A percentile compares a stretch with the other conserved stretches of the same genome.
Evolutionary conservation across 64 coral and sea anemone genomes (phyloP).

Genomic region (Porites australiensis): DNA sequence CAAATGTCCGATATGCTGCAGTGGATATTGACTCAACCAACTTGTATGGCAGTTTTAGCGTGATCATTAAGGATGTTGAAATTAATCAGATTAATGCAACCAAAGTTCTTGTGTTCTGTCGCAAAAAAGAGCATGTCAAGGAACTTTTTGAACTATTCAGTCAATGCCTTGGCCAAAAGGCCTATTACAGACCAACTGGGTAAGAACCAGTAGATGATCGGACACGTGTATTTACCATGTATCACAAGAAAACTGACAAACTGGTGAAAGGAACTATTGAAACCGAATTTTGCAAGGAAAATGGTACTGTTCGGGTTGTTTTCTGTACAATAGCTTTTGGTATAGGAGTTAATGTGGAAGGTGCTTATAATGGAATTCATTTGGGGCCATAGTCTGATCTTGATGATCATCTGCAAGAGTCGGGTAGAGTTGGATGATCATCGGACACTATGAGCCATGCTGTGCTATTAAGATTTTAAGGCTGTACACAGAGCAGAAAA

Average conservation of each 20-base stretch:
- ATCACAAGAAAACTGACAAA: conserved; percentile 70
- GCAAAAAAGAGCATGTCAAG: conserved; percentile 61
- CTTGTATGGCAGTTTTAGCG: conserved; percentile 41
- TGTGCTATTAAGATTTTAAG: conserved; percentile 68
- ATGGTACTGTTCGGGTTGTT: conserved; percentile 71
- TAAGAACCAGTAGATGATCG: conserved; percentile 56
- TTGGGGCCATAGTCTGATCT: conserved; percentile 77
- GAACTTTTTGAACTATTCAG: conserved; percentile 76
- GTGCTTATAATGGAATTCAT: conserved; percentile 46
- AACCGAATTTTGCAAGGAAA: conserved; percentile 68
- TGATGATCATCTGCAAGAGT: conserved; percentile 81
- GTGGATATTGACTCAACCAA: conserved; percentile 20
- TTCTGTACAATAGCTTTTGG: conserved; percentile 81
- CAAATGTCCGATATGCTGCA: conserved; percentile 48
- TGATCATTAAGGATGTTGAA: conserved; percentile 57
- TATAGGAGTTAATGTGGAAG: conserved; percentile 73
- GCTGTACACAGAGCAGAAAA: conserved; percentile 52
- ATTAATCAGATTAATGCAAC: neutral
- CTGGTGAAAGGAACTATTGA: conserved; percentile 70
- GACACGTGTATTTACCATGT: conserved; percentile 73
- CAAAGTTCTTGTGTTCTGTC: conserved; percentile 80
- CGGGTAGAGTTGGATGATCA: conserved; percentile 67
- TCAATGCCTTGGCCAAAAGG: conserved; percentile 35
- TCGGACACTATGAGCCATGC: conserved; percentile 62
- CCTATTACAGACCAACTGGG: conserved; percentile 9